These are phyloP conservation scores for Eristalis arbustorum DNA, from an alignment of 2,888 invertebrate species.

Conservation along the genomic window DNA sequence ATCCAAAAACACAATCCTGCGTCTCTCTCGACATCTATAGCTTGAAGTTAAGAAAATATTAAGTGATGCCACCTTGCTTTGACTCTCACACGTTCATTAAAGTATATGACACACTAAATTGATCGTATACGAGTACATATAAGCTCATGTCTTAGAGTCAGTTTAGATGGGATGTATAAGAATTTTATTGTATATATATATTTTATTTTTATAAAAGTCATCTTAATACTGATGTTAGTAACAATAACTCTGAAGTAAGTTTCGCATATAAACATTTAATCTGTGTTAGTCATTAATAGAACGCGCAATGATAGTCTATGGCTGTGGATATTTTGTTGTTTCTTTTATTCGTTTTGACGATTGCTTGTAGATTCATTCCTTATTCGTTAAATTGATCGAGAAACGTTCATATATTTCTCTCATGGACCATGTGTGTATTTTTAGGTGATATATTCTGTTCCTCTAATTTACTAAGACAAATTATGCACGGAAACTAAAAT, in stretches of 20 bases:
- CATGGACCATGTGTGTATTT: conserved; percentile 12
- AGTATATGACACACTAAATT: neutral
- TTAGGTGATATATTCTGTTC: conserved; percentile 22
- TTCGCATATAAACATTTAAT: conserved; percentile 23
- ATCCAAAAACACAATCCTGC: neutral
- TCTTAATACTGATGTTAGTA: neutral
- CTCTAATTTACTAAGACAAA: conserved; percentile 12
- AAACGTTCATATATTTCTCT: neutral
- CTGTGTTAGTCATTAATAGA: conserved; percentile 5
- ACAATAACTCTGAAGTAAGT: neutral
- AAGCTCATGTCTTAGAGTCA: too few species aligned
- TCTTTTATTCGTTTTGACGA: neutral
- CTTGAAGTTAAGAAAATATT: neutral
- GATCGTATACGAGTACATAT: too few species aligned
- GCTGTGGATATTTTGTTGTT: neutral
- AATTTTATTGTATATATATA: too few species aligned
- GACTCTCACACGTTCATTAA: neutral
- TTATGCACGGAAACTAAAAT: neutral
- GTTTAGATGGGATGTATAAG: too few species aligned
- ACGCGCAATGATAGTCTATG: neutral
- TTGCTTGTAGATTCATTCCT: neutral
- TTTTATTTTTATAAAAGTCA: too few species aligned
- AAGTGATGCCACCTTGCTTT: neutral
- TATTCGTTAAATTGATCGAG: too few species aligned
- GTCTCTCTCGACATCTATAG: neutral